Base-by-base conservation (phyloP, 1,140 invertebrate genomes). In the Drosophila obscura region DNA sequence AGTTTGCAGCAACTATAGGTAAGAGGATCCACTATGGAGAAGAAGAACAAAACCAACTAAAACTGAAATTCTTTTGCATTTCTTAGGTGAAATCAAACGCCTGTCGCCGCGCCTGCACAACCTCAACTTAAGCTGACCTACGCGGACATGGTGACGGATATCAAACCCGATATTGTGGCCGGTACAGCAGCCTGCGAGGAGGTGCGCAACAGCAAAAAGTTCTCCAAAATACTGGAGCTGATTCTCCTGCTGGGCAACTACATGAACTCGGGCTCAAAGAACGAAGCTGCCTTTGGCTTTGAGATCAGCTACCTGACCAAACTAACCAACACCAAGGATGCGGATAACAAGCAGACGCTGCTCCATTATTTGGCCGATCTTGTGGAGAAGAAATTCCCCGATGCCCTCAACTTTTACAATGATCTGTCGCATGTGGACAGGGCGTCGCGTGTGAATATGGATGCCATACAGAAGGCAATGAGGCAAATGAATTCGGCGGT, bases 221-320 rank as follows among this genome's bases (percentile, higher is more conserved):
- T 99, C 92, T 95, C 95, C 0, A 96, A 95, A 87, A 95, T 99
- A 15, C 92, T 99, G 5, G 96, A 99, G 92, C 92, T 99, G 0
- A 95, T 99, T 63, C 93, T 99, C 0, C 92, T 99, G 8, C 93
- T 99, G 26, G 98, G 98, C 15, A 99, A 99, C 93, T 98, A 97
- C 77, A 97, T 99, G 95, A 99, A 99, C 92, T 95, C 97, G 3
- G 98, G 98, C 0, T 98, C 97, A 0, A 96, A 95, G 76, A 99
- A 99, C 91, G 98, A 96, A 7, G 96, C 97, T 80, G 97, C 98
- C 2, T 96, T 97, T 83, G 99, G 97, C 5, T 99, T 99, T 92
- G 98, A 99, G 92, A 98, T 99, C 60, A 98, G 95, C 90, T 99
- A 97, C 92, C 93, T 99, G 2, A 96, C 97, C 0, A 99, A 99